phyloP scores from a whole-genome alignment of 2,797 vertebrate species.

The Prionace glauca region DNA sequence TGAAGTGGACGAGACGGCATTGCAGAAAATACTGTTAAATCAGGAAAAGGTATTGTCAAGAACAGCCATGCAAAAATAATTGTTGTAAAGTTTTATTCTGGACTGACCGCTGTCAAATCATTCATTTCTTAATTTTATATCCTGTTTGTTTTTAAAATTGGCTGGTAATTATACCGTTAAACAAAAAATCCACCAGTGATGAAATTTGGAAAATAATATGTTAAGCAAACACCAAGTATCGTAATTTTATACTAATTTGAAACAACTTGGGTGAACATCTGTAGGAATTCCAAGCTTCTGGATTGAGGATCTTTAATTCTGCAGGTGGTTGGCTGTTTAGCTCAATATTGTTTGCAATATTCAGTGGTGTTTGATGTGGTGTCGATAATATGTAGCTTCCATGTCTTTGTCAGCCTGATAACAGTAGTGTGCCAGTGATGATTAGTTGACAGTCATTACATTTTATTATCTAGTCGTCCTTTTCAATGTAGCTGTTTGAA shows the following conservation, averaged over 20 bases:
- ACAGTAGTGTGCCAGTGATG: background rate
- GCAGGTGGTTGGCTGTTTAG: background rate
- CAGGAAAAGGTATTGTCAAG: constrained; percentile 64
- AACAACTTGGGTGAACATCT: background rate
- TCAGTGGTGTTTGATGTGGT: background rate
- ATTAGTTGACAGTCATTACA: background rate
- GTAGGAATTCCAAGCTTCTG: background rate
- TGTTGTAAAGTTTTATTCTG: background rate
- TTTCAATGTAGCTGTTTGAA: background rate
- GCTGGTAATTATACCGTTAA: background rate
- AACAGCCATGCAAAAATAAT: background rate
- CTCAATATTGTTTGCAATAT: background rate
- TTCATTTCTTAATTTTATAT: background rate
- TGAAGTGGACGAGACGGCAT: constrained; percentile 61
- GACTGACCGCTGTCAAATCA: background rate
- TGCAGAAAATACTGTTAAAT: constrained; percentile 67
- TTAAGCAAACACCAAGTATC: background rate
- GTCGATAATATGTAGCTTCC: background rate
- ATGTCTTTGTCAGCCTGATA: background rate
- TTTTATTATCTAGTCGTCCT: background rate
- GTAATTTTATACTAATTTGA: background rate
- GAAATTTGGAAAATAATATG: background rate
- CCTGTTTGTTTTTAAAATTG: background rate
- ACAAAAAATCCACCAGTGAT: background rate
- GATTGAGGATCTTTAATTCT: background rate